Evolutionary conservation across 2,113 vertebrate species (phyloP).

Genomic region (Vidua macroura): DNA sequence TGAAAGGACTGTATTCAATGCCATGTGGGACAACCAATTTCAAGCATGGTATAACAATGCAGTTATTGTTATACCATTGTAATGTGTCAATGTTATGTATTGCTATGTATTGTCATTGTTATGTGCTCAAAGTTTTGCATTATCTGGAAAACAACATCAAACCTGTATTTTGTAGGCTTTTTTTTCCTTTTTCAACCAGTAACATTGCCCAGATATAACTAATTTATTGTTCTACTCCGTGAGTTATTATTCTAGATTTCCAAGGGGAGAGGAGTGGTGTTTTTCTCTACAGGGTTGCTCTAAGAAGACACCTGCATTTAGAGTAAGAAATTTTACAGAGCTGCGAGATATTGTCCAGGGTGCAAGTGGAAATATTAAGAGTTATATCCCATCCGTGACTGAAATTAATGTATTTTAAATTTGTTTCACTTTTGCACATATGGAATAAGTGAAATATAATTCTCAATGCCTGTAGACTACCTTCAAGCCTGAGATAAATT

Average conservation of each 20-base stretch:
- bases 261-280: background rate
- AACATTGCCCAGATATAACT: background rate
- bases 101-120: too few species aligned
- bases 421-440: slow-evolving; percentile 6
- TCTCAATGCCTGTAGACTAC: background rate
- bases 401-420: slow-evolving; percentile 22
- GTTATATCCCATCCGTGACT: background rate
- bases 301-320: slow-evolving; percentile 44
- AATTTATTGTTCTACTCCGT: background rate
- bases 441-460: slow-evolving; percentile 34
- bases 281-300: background rate
- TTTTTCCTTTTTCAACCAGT: background rate
- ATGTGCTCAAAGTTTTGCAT: background rate
- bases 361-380: slow-evolving; percentile 38
- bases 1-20: background rate
- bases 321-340: slow-evolving; percentile 1
- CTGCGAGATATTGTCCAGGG: background rate
- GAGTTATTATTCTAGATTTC: slow-evolving; percentile 3
- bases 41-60: background rate
- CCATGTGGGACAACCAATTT: background rate
- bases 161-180: background rate
- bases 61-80: background rate
- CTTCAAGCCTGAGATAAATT: slow-evolving; percentile 26
- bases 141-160: background rate
- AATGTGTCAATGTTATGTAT: too few species aligned